phyloP scores from a whole-genome alignment of 2,888 invertebrate species.

The Latrodectus hesperus region DNA sequence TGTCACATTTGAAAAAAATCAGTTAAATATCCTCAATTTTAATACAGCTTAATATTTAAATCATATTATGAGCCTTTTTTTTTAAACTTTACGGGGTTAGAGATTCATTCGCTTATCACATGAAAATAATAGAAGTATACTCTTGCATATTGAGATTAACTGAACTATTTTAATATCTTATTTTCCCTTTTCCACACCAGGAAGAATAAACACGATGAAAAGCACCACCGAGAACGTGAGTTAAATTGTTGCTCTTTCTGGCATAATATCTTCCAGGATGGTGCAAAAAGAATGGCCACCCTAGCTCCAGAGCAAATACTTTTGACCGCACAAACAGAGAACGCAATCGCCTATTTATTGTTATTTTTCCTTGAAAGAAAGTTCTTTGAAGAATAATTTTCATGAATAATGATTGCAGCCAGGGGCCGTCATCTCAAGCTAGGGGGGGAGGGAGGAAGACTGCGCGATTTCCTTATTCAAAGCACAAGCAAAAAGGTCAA shows the following conservation, averaged over 20 bases:
- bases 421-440: constrained; percentile 26
- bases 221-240: not conserved
- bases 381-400: constrained; percentile 61
- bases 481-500: constrained; percentile 61
- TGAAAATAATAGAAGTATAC: too few relatives aligned
- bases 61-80: too few relatives aligned
- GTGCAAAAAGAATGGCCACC: constrained; percentile 14
- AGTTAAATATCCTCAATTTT: too few relatives aligned
- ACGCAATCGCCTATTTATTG: constrained; percentile 20
- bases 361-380: constrained; percentile 47
- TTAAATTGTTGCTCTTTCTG: not conserved
- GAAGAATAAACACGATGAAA: not conserved
- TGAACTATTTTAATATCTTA: too few relatives aligned
- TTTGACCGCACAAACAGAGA: constrained; percentile 32
- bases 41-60: too few relatives aligned
- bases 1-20: too few relatives aligned
- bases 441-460: constrained; percentile 12
- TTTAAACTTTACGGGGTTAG: too few relatives aligned
- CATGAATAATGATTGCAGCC: constrained; percentile 67
- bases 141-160: too few relatives aligned
- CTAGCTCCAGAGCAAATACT: not conserved
- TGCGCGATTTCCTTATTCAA: constrained; percentile 68
- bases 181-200: too few relatives aligned
- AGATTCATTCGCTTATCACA: too few relatives aligned
- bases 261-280: not conserved